Evolutionary conservation across 2,113 vertebrate genomes (phyloP).

Genomic region (Phoxinus phoxinus): DNA sequence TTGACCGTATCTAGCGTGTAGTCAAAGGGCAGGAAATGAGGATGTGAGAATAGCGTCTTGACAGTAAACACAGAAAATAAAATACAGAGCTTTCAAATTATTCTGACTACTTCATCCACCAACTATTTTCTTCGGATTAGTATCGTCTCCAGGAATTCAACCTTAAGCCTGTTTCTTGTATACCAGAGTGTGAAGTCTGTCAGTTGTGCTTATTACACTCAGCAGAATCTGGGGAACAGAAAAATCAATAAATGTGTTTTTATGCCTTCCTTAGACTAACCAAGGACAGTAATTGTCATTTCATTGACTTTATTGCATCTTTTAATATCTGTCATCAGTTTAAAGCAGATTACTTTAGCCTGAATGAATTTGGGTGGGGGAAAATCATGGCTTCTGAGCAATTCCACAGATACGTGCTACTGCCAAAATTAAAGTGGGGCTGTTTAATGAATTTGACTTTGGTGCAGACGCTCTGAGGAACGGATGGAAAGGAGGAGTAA

Average conservation of each 20-base stretch:
- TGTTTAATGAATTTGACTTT: conserved; percentile 80
- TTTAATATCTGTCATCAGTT: conserved; percentile 66
- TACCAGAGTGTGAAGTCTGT: not conserved
- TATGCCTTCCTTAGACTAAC: conserved; percentile 51
- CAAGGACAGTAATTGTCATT: conserved; percentile 69
- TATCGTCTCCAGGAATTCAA: not conserved
- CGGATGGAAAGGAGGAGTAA: conserved; percentile 32
- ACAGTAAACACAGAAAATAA: not conserved
- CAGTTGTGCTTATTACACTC: not conserved
- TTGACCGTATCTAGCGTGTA: not conserved
- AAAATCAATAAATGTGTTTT: not conserved
- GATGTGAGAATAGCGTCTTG: not conserved
- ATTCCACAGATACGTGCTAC: conserved; percentile 46
- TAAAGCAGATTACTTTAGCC: conserved; percentile 52
- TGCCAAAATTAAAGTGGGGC: conserved; percentile 43
- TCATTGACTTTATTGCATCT: conserved; percentile 70
- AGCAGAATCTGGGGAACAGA: not conserved
- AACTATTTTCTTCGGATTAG: not conserved
- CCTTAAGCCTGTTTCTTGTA: not conserved
- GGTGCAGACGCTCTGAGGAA: conserved; percentile 50
- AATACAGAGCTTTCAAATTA: not conserved
- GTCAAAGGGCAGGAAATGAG: not conserved
- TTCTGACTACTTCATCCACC: not conserved
- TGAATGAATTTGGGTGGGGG: conserved; percentile 9
- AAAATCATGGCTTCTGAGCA: conserved; percentile 13